Evolutionary conservation across 2,113 vertebrate species (phyloP).

Genomic region (Chaetodon auriga): DNA sequence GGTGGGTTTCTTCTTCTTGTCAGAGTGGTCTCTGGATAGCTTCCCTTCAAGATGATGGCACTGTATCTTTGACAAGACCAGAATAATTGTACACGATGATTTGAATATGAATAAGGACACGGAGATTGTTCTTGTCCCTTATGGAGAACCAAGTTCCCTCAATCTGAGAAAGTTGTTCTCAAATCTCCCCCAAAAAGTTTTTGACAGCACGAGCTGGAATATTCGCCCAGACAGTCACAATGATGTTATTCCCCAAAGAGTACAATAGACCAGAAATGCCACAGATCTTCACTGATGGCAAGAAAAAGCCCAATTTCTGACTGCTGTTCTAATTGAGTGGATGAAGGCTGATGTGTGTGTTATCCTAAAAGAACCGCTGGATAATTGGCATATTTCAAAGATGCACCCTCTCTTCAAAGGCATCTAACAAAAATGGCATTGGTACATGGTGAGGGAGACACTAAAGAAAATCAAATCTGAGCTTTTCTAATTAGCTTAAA

Average conservation of each 20-base stretch:
- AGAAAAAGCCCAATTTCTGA: constrained; percentile 26
- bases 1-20: constrained; percentile 36
- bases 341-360: constrained; percentile 29
- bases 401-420: constrained; percentile 51
- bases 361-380: not conserved
- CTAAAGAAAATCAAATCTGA: constrained; percentile 29
- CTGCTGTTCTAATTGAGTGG: constrained; percentile 48
- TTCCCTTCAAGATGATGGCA: constrained; percentile 1
- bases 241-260: constrained; percentile 20
- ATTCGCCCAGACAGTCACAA: not conserved
- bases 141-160: constrained; percentile 2
- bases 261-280: constrained; percentile 22
- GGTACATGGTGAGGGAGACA: constrained; percentile 1
- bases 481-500: constrained; percentile 47
- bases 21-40: constrained; percentile 41
- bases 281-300: constrained; percentile 46
- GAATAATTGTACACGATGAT: constrained; percentile 47
- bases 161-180: constrained; percentile 31
- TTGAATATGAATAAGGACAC: constrained; percentile 23
- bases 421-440: not conserved
- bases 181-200: constrained; percentile 29
- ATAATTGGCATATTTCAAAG: constrained; percentile 62
- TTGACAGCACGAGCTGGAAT: constrained; percentile 34
- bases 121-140: not conserved
- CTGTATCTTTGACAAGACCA: constrained; percentile 14